Evolutionary conservation across 2,888 invertebrate genomes (phyloP).

Genomic region (Unio pictorum): DNA sequence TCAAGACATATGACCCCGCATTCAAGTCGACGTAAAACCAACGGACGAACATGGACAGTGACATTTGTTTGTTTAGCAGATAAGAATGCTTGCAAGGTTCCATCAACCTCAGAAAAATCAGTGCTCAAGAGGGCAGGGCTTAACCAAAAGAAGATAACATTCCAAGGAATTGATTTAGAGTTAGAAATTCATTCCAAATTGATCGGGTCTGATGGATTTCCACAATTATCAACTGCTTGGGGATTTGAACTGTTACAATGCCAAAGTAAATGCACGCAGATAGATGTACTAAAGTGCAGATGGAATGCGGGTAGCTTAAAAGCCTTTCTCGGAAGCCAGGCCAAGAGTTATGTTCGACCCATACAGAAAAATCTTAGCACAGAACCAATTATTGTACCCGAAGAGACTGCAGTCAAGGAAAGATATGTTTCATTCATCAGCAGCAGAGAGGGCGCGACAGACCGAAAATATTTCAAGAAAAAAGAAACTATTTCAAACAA

Average conservation of each 20-base stretch:
- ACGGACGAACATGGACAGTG: too few relatives aligned
- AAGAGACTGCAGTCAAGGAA: neutral
- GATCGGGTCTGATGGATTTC: slow-evolving; percentile 4
- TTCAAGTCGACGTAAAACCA: too few relatives aligned
- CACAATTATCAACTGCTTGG: slow-evolving; percentile 10
- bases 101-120: too few relatives aligned
- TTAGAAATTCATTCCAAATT: too few relatives aligned
- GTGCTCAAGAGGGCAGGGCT: too few relatives aligned
- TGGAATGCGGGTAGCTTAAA: slow-evolving; percentile 17
- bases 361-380: slow-evolving; percentile 11
- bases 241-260: slow-evolving; percentile 15
- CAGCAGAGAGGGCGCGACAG: too few relatives aligned
- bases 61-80: too few relatives aligned
- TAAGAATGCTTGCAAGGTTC: neutral
- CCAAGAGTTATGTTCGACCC: slow-evolving; percentile 19
- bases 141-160: too few relatives aligned
- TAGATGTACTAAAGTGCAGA: slow-evolving; percentile 6
- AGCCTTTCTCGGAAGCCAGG: slow-evolving; percentile 13
- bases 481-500: too few relatives aligned
- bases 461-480: too few relatives aligned
- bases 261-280: slow-evolving; percentile 6
- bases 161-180: neutral
- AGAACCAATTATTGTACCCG: neutral
- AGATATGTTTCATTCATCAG: slow-evolving; percentile 8
- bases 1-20: too few relatives aligned